phyloP scores from a whole-genome alignment of 1,140 invertebrate genomes.

The Drosophila cardini region DNA sequence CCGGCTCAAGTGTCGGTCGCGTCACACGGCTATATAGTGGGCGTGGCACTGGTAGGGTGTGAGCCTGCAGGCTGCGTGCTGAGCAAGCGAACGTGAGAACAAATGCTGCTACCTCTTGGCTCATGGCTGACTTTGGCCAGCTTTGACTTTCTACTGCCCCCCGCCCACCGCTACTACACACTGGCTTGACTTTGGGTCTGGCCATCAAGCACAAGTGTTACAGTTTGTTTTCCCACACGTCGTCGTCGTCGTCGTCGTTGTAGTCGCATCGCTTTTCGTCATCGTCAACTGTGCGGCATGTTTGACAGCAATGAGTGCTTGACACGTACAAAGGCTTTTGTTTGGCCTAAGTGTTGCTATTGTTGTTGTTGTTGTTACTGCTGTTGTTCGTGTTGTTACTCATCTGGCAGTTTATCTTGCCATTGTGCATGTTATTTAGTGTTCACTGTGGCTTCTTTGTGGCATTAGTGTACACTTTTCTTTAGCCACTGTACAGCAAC shows the following conservation, averaged over 20 bases:
- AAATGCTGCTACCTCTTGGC: conserved; percentile 30
- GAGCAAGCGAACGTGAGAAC: conserved; percentile 15
- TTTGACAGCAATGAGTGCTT: conserved; percentile 81
- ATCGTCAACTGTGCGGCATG: conserved; percentile 75
- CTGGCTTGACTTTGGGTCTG: conserved; percentile 4
- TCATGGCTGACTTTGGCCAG: conserved; percentile 23
- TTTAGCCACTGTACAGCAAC: conserved; percentile 10
- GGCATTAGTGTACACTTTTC: conserved; percentile 48
- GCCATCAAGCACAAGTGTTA: conserved; percentile 68
- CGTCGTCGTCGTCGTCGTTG: conserved; percentile 54
- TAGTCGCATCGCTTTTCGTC: conserved; percentile 61
- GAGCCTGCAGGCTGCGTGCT: conserved; percentile 30
- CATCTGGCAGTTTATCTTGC: conserved; percentile 79
- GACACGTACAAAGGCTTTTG: conserved; percentile 80
- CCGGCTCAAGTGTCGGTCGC: conserved; percentile 78
- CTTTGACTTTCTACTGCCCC: conserved; percentile 30
- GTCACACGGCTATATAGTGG: conserved; percentile 55
- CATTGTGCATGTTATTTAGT: conserved; percentile 80
- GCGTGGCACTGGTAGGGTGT: conserved; percentile 2
- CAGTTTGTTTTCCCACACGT: conserved; percentile 78
- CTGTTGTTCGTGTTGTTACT: conserved; percentile 56
- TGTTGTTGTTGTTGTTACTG: conserved; percentile 51
- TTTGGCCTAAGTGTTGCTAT: conserved; percentile 53
- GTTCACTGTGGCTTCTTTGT: conserved; percentile 58
- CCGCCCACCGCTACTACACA: background rate